Conservation (phyloP, 2,888 invertebrate species). For the Clivina fossor region DNA sequence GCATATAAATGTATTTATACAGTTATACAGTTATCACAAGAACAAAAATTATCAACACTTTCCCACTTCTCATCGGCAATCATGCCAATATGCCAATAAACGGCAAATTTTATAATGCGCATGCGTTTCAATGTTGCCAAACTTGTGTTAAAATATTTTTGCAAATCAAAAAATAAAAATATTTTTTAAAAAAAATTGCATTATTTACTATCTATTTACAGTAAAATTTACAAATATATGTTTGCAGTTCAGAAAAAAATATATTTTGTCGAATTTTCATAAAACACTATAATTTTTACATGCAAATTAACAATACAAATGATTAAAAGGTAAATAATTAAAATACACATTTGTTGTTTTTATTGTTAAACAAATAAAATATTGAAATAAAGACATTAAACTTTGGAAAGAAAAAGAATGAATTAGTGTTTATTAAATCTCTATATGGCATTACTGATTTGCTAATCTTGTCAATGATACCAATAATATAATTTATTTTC, state of each 20-base stretch:
- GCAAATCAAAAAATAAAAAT: no score
- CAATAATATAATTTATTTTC: no score
- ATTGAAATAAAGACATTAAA: no score
- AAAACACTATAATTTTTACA: no score
- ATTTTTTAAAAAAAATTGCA: background rate
- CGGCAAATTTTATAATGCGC: constrained; percentile 18
- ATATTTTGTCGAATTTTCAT: no score
- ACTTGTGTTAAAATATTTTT: constrained; percentile 6
- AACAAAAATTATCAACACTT: constrained; percentile 33
- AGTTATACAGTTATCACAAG: constrained; percentile 28
- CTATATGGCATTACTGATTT: no score
- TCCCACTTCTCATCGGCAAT: constrained; percentile 31
- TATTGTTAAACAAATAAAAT: background rate
- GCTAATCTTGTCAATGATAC: no score
- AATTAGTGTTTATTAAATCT: no score
- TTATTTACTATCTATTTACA: background rate
- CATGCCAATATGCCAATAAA: constrained; percentile 33
- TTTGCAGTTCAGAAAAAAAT: no score
- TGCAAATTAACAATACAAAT: background rate
- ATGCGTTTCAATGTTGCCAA: constrained; percentile 20
- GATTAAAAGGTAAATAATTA: background rate
- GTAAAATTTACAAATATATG: no score
- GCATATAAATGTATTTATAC: constrained; percentile 24
- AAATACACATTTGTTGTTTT: background rate
- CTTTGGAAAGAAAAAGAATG: no score